phyloP scores from a whole-genome alignment of 2,113 vertebrate species.

The Mesitornis unicolor region DNA sequence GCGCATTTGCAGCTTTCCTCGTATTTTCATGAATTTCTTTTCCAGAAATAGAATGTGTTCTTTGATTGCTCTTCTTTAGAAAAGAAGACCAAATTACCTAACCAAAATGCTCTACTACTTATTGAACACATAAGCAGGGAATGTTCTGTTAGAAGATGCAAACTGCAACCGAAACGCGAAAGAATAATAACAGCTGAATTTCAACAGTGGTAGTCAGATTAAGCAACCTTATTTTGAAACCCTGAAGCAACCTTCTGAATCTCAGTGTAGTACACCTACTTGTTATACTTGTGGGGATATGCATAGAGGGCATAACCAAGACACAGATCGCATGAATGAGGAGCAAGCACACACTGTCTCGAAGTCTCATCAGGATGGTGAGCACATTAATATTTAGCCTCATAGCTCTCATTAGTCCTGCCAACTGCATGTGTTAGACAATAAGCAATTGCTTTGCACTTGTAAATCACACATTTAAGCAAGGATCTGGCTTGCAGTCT shows the following conservation, averaged over 20 bases:
- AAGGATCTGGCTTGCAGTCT: neutral
- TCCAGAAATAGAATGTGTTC: neutral
- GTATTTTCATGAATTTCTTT: neutral
- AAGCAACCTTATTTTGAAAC: neutral
- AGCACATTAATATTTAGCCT: neutral
- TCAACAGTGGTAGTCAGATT: neutral
- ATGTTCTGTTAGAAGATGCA: neutral
- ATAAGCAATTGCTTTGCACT: neutral
- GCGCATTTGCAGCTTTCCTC: neutral
- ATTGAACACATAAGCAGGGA: neutral
- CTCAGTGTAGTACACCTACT: neutral
- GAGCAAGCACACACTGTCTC: neutral
- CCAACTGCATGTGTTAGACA: neutral
- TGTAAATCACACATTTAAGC: neutral
- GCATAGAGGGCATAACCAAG: neutral
- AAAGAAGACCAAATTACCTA: neutral
- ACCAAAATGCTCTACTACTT: neutral
- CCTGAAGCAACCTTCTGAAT: neutral
- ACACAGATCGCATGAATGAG: fast-evolving
- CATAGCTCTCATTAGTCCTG: neutral
- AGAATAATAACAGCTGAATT: neutral
- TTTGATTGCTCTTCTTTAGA: neutral
- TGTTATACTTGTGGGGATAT: neutral
- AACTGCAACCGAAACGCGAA: neutral
- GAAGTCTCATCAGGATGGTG: neutral